These are phyloP conservation scores for Mirounga angustirostris DNA, from an alignment of 2,113 vertebrate genomes.

Conservation along the genomic window DNA sequence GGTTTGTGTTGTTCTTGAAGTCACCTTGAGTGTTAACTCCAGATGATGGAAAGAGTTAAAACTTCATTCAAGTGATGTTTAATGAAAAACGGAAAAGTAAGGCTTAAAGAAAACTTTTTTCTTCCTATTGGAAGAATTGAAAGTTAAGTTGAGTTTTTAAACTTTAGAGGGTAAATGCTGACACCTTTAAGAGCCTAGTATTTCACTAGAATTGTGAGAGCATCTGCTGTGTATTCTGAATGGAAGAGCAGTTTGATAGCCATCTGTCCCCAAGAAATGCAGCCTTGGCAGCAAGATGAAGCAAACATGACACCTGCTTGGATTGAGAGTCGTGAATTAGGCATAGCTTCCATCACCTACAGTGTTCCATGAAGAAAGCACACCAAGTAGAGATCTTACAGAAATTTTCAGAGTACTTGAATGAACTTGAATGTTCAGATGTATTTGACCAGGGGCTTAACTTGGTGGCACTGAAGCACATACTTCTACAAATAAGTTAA, in stretches of 20 bases:
- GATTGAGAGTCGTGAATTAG: constrained; percentile 18
- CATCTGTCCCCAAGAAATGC: constrained; percentile 65
- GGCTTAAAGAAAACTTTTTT: not conserved
- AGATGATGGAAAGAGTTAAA: not conserved
- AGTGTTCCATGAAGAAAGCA: not conserved
- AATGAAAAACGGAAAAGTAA: not conserved
- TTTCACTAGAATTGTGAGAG: constrained; percentile 19
- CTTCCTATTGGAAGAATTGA: not conserved
- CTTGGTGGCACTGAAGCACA: not conserved
- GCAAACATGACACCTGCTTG: constrained; percentile 38
- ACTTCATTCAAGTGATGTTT: not conserved
- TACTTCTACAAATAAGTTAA: not conserved
- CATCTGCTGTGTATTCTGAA: constrained; percentile 35
- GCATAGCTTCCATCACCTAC: not conserved
- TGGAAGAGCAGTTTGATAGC: constrained; percentile 49
- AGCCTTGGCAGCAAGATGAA: constrained; percentile 51
- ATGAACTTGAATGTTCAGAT: not conserved
- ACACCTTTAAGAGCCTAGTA: constrained; percentile 6
- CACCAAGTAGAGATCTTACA: not conserved
- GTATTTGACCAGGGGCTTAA: not conserved
- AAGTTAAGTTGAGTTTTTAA: constrained; percentile 46
- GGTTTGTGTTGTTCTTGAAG: not conserved
- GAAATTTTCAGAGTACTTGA: not conserved
- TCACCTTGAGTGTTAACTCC: not conserved
- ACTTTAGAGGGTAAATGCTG: not conserved